phyloP scores from a whole-genome alignment of 2,797 vertebrate species.

The Cheirogaleus major region DNA sequence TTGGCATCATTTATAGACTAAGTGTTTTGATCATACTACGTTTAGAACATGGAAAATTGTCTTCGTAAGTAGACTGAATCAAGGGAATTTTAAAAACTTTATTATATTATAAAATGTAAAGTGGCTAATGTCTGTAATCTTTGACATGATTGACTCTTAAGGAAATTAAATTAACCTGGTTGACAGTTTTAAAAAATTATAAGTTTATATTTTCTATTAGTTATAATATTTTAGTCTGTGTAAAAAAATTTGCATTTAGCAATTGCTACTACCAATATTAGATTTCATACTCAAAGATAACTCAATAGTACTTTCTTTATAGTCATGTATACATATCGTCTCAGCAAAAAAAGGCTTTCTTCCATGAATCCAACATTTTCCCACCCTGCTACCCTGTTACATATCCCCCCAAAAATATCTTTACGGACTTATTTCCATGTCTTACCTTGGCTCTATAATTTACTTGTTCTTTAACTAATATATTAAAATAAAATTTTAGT shows the following conservation, averaged over 20 bases:
- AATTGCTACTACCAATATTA: neutral
- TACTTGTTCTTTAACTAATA: neutral
- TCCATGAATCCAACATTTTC: neutral
- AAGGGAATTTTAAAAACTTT: neutral
- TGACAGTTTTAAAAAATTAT: neutral
- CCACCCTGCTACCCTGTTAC: neutral
- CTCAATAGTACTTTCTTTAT: neutral
- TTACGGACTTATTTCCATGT: neutral
- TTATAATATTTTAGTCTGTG: neutral
- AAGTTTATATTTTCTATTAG: neutral
- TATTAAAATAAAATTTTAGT: neutral
- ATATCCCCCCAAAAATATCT: too few relatives aligned
- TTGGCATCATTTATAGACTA: neutral
- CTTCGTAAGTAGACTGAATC: neutral
- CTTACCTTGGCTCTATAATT: neutral
- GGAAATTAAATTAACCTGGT: neutral
- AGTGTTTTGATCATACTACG: neutral
- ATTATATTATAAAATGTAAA: neutral
- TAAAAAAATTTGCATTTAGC: neutral
- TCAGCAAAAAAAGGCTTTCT: neutral
- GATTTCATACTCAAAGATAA: neutral
- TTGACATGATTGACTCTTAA: neutral
- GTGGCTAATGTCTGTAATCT: neutral
- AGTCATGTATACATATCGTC: neutral
- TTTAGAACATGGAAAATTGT: neutral